Conservation (phyloP, 2,888 invertebrate genomes). For the Ophonus ardosiacus region DNA sequence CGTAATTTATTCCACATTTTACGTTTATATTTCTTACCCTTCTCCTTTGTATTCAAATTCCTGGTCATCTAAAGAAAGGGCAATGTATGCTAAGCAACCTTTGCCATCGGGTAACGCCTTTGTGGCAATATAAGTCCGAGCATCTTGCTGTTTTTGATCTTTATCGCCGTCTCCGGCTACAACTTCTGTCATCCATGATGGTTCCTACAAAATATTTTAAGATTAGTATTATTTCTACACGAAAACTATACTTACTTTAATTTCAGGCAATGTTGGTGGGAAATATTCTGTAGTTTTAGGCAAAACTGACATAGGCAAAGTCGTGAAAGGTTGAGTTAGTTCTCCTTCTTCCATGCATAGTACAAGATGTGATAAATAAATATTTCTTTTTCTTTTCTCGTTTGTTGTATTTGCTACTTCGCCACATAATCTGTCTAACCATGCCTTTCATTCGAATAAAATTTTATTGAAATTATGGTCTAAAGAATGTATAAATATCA, state of each 20-base stretch:
- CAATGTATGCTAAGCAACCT: slow-evolving; percentile 76
- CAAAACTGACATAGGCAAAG: slow-evolving; percentile 73
- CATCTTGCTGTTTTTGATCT: slow-evolving; percentile 66
- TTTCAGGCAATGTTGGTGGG: slow-evolving; percentile 68
- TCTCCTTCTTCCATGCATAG: slow-evolving; percentile 74
- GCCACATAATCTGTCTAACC: slow-evolving; percentile 75
- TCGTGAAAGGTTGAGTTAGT: slow-evolving; percentile 73
- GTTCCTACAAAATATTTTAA: slow-evolving; percentile 66
- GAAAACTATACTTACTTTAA: slow-evolving; percentile 66
- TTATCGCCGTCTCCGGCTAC: slow-evolving; percentile 65
- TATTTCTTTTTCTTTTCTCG: slow-evolving; percentile 74
- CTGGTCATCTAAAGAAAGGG: slow-evolving; percentile 74
- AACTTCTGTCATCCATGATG: slow-evolving; percentile 72
- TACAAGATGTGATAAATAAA: slow-evolving; percentile 75
- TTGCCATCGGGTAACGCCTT: slow-evolving; percentile 74
- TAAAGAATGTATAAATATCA: slow-evolving; percentile 59
- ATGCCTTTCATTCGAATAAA: slow-evolving; percentile 68
- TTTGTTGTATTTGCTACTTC: slow-evolving; percentile 72
- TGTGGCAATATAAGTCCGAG: slow-evolving; percentile 76
- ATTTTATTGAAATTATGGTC: not conserved
- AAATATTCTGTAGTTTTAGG: slow-evolving; percentile 72
- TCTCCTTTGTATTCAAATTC: slow-evolving; percentile 70
- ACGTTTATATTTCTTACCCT: slow-evolving; percentile 67
- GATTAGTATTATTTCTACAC: not conserved
- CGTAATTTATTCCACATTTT: not conserved